Base-by-base conservation (phyloP, 2,797 vertebrate species). In the Alfaro cultratus region DNA sequence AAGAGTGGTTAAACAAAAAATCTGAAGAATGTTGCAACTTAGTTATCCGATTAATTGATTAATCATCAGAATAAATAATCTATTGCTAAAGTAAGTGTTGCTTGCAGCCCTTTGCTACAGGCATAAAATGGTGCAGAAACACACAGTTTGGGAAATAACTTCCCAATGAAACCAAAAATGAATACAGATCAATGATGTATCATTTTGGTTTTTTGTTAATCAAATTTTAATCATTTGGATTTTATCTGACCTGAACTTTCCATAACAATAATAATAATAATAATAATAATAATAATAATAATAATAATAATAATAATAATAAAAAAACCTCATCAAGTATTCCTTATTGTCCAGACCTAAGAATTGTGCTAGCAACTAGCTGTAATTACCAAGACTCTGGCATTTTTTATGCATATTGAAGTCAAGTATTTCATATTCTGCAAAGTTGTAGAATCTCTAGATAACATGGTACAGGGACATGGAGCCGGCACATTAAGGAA, bases 401-500 rank as follows among this genome's bases (percentile, higher is more conserved):
- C 1, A 9, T 23, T 39, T 67, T 36, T 41, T 43, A 10, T 70
- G 34, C 31, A 67, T 64, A 36, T 34, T 34, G 31, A 36, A 21
- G 8, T 62, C 60, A 31, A 34, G 60, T 16, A 0, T 31, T 62
- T 34, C 31, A 29, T 5, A 60, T 60, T 60, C n/a, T 57, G n/a
- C n/a, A 29, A 5, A 57, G 55, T 55, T 12, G 26, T 11, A 55
- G 10, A 68, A 62, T 73, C 15, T 67, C 47, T 9, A 80, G 16
- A 26, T n/a, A 45, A 60, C 21, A 49, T 26, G 71, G 39, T 0
- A 8, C 47, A 51, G 67, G 62, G 43, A 70, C 47, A 11, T 51
- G 55, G 71, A 67, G 43, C 70, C 41, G 47, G 84, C 75, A 72
- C 78, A 53, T 74, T 70, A 62, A 83, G 76, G 51, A 79, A 79